Percentiles rank a stretch among this genome's conserved stretches.
Conservation (phyloP, 2,888 invertebrate genomes). For the Conops quadrifasciatus region DNA sequence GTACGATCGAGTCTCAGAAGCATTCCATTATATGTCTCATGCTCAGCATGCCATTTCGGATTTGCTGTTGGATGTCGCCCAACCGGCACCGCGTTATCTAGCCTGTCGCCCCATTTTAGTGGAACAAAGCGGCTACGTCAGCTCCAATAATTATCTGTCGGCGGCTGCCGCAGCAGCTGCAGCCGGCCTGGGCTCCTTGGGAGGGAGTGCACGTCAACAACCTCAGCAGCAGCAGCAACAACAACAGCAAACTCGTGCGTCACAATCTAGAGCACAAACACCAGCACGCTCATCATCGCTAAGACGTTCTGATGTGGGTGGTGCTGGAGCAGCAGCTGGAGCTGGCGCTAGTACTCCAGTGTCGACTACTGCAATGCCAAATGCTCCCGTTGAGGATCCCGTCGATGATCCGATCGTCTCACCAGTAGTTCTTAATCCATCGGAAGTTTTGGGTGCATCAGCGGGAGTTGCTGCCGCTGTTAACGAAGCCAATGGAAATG, state of each 20-base stretch:
- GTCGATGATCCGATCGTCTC: conserved; percentile 56
- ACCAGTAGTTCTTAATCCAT: conserved; percentile 28
- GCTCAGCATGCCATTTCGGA: conserved; percentile 91
- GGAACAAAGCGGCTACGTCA: conserved; percentile 70
- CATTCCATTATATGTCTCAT: conserved; percentile 86
- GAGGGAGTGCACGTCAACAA: conserved; percentile 33
- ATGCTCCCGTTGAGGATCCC: conserved; percentile 54
- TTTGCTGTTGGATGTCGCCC: conserved; percentile 76
- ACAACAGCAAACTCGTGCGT: conserved; percentile 35
- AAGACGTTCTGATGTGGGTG: background rate
- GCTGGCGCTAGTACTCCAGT: conserved; percentile 41
- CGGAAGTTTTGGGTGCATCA: background rate
- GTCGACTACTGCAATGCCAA: conserved; percentile 42
- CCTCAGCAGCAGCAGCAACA: conserved; percentile 45
- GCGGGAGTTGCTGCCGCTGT: conserved; percentile 21
- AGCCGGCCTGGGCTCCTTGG: conserved; percentile 24
- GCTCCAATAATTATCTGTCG: conserved; percentile 60
- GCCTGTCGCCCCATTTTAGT: conserved; percentile 77
- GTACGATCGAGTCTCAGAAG: conserved; percentile 79
- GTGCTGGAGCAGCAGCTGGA: conserved; percentile 39
- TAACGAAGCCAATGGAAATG: conserved; percentile 37
- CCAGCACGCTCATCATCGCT: conserved; percentile 37
- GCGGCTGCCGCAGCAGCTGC: conserved; percentile 47
- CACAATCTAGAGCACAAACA: background rate
- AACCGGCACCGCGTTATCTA: conserved; percentile 74